Conservation (phyloP, 2,113 vertebrate genomes). For the Poeciliopsis prolifica region DNA sequence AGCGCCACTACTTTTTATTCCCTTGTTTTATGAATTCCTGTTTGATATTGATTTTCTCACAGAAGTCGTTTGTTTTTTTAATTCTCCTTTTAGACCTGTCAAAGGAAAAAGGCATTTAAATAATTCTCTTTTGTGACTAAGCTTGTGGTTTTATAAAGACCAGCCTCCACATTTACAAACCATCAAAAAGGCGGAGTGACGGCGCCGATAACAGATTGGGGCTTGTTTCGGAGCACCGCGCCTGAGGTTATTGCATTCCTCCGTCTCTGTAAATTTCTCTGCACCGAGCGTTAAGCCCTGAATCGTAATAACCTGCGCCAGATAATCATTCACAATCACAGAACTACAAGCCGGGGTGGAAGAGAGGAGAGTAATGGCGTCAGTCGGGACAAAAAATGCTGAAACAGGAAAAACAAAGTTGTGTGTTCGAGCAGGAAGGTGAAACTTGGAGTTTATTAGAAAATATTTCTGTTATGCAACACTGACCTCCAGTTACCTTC, state of each 20-base stretch:
- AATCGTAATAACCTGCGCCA: background rate
- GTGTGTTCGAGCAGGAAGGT: background rate
- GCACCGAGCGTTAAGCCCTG: conserved; percentile 2
- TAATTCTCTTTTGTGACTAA: conserved; percentile 31
- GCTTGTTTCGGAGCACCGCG: conserved; percentile 25
- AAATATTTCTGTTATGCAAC: conserved; percentile 1
- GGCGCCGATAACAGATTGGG: conserved; percentile 13
- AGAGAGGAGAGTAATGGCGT: background rate
- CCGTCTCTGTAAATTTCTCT: background rate
- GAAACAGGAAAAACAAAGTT: background rate
- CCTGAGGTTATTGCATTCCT: conserved; percentile 19
- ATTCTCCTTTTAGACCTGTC: background rate
- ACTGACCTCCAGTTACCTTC: conserved; percentile 2
- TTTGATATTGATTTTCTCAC: background rate
- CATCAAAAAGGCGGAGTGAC: conserved; percentile 6
- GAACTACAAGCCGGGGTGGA: background rate
- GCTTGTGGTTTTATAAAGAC: conserved; percentile 16
- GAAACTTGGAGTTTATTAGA: background rate
- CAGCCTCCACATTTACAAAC: conserved; percentile 20
- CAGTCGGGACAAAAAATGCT: background rate
- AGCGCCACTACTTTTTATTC: background rate
- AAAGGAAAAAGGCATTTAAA: background rate
- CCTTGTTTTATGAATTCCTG: background rate
- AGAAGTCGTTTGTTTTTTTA: background rate
- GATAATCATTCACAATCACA: background rate